Evolutionary conservation across 2,888 invertebrate species (phyloP), one percentile per base, ranked within the genome.

Genomic region (Folsomia manolachei): DNA sequence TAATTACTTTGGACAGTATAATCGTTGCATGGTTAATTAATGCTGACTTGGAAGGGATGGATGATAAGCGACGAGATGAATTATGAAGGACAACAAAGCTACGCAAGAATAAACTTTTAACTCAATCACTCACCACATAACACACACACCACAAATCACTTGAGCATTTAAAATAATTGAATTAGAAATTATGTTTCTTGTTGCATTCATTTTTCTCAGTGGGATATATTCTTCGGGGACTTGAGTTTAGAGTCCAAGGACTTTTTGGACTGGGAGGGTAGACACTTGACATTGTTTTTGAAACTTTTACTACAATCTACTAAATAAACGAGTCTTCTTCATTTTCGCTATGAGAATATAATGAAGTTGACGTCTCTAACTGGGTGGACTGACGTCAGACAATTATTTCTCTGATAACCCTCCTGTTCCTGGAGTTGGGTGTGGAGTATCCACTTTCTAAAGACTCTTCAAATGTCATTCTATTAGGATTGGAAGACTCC

Each of bases 321-420:
- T 60, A 68, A 53, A 68, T 60, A 60, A 62, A 62, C 11, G 39
- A 62, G 39, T 69, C 27, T 69, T 27, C 23, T 21, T 56, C 63
- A 27, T 7, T 19, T 23, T 62, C 62, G 7, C 25, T 24, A 23
- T n/a, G 23, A 60, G 56, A 63, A 53, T 63, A 52, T 63, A 25
- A 39, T 23, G 39, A 26, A n/a, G n/a, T n/a, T n/a, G n/a, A n/a
- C n/a, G 53, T 63, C 26, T 63, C 62, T 63, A 71, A 75, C 79
- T 79, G 79, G 78, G 77, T 79, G 76, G 79, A 79, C 78, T 80
- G 77, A 77, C 75, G 75, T 77, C 74, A 92, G 83, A 95, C 95
- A 85, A 95, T 95, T 85, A 95, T 95, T 86, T 95, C 95, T 82
- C 95, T 90, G 83, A 95, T 95, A 85, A 95, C 94, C 83, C 95